Evolutionary conservation across 2,797 vertebrate genomes (phyloP).

Genomic region (Esox masquinongy): DNA sequence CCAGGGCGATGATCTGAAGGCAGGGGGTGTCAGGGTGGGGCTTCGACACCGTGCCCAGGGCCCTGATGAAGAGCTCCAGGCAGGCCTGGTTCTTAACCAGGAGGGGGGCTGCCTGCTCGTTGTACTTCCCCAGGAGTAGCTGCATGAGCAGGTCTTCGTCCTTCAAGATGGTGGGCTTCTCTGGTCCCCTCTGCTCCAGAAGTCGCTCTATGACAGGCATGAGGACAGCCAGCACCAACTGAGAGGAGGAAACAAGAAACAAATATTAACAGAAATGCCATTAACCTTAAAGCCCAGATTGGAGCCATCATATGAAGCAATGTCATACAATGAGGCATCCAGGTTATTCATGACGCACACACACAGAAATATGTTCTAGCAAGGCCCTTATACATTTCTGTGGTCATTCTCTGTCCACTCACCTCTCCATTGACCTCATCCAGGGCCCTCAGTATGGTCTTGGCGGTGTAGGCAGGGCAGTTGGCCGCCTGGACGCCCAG

Average conservation of each 20-base stretch:
- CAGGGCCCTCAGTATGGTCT: conserved; percentile 78
- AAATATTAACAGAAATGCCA: neutral
- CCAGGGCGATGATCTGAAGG: conserved; percentile 83
- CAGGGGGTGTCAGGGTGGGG: conserved; percentile 69
- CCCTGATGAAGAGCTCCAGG: conserved; percentile 83
- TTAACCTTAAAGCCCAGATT: neutral
- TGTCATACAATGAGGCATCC: neutral
- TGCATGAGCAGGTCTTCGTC: conserved; percentile 80
- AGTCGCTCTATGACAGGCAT: conserved; percentile 81
- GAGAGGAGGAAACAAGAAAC: neutral
- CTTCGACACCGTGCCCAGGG: conserved; percentile 71
- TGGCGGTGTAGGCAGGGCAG: conserved; percentile 84
- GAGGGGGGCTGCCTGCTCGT: conserved; percentile 80
- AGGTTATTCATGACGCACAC: neutral
- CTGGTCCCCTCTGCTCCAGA: conserved; percentile 77
- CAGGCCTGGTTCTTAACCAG: conserved; percentile 77
- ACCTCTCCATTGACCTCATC: conserved; percentile 81
- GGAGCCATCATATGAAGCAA: neutral
- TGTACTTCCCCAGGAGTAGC: conserved; percentile 84
- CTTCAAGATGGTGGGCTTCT: conserved; percentile 69
- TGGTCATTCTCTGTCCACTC: conserved; percentile 25
- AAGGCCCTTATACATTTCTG: neutral
- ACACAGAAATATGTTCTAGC: neutral
- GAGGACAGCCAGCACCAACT: conserved; percentile 80
- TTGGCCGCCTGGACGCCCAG: conserved; percentile 60